Evolutionary conservation across 2,888 invertebrate genomes (phyloP).

Genomic region (Pterostichus madidus): DNA sequence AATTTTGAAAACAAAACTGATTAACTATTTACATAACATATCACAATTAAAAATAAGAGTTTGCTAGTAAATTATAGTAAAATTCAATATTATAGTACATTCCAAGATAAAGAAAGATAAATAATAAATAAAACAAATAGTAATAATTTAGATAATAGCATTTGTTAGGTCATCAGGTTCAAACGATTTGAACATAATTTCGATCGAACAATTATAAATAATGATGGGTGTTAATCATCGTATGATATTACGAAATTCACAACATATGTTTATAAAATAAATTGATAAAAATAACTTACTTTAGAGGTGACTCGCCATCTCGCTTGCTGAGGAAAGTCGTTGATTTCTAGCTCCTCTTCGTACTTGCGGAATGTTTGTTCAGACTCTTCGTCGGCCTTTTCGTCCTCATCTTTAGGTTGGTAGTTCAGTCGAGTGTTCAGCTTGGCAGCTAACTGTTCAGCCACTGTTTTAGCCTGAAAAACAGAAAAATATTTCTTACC

Average conservation of each 20-base stretch:
- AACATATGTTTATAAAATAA: constrained; percentile 3
- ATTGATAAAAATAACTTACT: constrained; percentile 76
- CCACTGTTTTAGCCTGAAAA: constrained; percentile 92
- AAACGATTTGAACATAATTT: not conserved
- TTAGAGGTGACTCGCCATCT: constrained; percentile 98
- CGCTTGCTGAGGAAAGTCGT: constrained; percentile 99
- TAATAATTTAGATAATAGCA: constrained; percentile 13
- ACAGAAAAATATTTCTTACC: not conserved
- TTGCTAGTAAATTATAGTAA: constrained; percentile 5
- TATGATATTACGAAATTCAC: not conserved
- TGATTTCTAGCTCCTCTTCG: constrained; percentile 99
- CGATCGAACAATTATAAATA: not conserved
- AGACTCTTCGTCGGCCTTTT: constrained; percentile 83
- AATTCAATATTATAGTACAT: not conserved
- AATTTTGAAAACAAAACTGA: too few species aligned
- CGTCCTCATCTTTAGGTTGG: constrained; percentile 93
- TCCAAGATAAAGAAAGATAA: not conserved
- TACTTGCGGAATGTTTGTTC: constrained; percentile 91
- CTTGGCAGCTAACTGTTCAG: constrained; percentile 98
- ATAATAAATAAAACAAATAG: constrained; percentile 10
- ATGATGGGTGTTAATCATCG: not conserved
- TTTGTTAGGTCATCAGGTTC: constrained; percentile 26
- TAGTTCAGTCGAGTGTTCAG: constrained; percentile 98
- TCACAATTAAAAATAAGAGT: not conserved
- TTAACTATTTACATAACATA: too few species aligned